Base-by-base conservation (phyloP, 2,888 invertebrate genomes). In the Elegia similella region DNA sequence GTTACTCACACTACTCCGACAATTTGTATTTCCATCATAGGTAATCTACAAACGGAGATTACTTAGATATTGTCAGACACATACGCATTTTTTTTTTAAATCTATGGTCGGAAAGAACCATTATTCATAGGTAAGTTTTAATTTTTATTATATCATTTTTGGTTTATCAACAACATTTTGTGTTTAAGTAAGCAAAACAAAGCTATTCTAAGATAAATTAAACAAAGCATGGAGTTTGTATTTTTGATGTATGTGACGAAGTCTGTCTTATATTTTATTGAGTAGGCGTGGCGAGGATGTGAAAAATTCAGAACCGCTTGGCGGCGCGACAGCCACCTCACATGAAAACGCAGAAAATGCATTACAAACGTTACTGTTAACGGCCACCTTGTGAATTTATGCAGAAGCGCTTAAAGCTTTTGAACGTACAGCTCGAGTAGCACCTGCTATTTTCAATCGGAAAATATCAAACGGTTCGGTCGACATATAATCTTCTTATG, bases 181-280 rank as follows among this genome's bases (percentile, higher is more conserved):
- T n/a, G n/a, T n/a, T n/a, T 23, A 23, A 5, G 23, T 23, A 23
- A 23, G 5, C 23, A 23, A 23, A 23, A 5, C 23, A n/a, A n/a
- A n/a, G n/a, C 5, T 23, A 23, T 23, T 2, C 23, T 23, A 23
- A 23, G 23, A 23, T 23, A 23, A 10, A 17, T 42, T 17, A 52
- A 17, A 42, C 3, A 10, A 1, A n/a, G n/a, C n/a, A 52, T 17
- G 23, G 23, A 38, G 17, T 44, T 30, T 13, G 43, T 43, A 43
- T 54, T 79, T 76, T 78, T 81, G 72, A 84, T 83, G 85, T 84
- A 86, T 83, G 86, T 84, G 86, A 84, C 84, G 84, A 86, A 84
- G 84, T 82, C 79, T 80, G 69, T 63, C 67, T 83, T 72, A 86
- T 87, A 82, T 85, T 84, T 86, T 88, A 88, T 88, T 83, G 83